A percentile compares a stretch with the other conserved stretches of the same genome.
phyloP scores from a whole-genome alignment of 2,888 invertebrate species.

The Aporophyla lueneburgensis region DNA sequence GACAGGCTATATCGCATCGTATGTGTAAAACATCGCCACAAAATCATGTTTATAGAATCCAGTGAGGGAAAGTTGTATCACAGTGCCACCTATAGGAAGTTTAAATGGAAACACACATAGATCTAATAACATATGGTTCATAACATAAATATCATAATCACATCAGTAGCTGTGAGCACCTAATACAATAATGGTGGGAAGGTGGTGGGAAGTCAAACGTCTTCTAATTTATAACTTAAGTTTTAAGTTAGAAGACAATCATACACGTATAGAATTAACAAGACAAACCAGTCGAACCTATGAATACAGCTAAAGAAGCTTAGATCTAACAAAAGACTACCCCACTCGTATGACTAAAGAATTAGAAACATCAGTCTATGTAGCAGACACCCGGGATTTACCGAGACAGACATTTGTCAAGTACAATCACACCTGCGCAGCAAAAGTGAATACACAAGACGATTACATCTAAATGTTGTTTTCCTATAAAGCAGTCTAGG shows the following conservation, averaged over 20 bases:
- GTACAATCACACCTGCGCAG: conserved; percentile 9
- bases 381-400: conserved; percentile 2
- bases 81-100: not conserved
- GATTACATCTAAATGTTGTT: not conserved
- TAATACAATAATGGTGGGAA: not conserved
- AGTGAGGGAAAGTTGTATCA: not conserved
- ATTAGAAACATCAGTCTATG: conserved; percentile 9
- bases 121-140: not conserved
- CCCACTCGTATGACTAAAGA: not conserved
- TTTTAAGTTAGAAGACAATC: not conserved
- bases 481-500: not conserved
- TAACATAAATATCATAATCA: not conserved
- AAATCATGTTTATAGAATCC: too few relatives aligned
- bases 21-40: too few relatives aligned
- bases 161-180: not conserved
- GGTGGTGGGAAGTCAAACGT: too few relatives aligned
- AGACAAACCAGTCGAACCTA: not conserved
- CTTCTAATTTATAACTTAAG: too few relatives aligned
- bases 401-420: conserved; percentile 4
- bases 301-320: not conserved
- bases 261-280: not conserved
- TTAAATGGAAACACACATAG: not conserved
- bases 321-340: not conserved
- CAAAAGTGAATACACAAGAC: not conserved
- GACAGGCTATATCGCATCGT: too few relatives aligned